A percentile compares a stretch with the other conserved stretches of the same genome.
Evolutionary conservation across 1,140 invertebrate species (phyloP).

Genomic region (Hestina assimilis): DNA sequence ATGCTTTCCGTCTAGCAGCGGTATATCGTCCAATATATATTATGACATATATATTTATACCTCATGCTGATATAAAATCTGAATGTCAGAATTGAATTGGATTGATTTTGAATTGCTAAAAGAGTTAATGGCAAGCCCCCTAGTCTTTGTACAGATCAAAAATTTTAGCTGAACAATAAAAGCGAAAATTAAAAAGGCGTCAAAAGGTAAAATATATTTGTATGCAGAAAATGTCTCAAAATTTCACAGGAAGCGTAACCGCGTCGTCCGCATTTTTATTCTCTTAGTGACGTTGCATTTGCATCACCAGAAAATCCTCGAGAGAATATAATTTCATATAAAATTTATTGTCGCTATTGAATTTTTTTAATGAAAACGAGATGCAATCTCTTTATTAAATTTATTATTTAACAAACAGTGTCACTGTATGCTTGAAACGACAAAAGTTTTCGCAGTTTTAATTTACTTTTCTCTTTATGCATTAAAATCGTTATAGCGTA

Average conservation of each 20-base stretch:
- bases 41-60: no score
- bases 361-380: neutral
- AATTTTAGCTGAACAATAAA: neutral
- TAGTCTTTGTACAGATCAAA: no score
- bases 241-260: neutral
- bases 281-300: neutral
- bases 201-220: neutral
- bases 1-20: no score
- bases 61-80: no score
- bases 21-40: no score
- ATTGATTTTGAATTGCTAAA: no score
- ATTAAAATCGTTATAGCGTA: no score
- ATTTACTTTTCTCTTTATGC: no score
- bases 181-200: no score
- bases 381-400: neutral
- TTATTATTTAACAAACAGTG: neutral
- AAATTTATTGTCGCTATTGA: neutral
- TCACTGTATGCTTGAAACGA: neutral
- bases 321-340: neutral
- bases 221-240: neutral
- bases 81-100: no score
- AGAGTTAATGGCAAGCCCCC: no score
- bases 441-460: no score
- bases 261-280: neutral
- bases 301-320: neutral